Evolutionary conservation across 2,113 vertebrate genomes (phyloP).

Genomic region (Sprattus sprattus): DNA sequence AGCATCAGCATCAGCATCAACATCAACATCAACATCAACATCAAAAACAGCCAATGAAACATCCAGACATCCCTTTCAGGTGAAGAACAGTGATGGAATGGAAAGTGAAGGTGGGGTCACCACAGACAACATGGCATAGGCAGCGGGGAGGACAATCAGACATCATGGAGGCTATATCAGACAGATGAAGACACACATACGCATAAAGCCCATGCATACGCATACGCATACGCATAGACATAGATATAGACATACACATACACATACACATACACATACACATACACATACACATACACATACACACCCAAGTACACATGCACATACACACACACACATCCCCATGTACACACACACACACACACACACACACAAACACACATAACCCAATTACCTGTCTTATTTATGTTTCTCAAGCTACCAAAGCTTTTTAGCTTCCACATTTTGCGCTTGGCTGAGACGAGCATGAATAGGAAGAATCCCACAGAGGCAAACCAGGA

Average conservation of each 20-base stretch:
- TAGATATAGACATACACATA: not conserved
- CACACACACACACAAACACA: not conserved
- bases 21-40: no score
- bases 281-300: not conserved
- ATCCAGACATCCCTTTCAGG: not conserved
- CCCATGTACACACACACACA: not conserved
- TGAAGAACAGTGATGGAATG: not conserved
- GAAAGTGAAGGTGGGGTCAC: not conserved
- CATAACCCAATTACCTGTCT: slow-evolving; percentile 86
- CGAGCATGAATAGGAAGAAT: slow-evolving; percentile 69
- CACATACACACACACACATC: not conserved
- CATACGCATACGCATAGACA: not conserved
- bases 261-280: slow-evolving; percentile 1
- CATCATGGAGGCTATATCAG: not conserved
- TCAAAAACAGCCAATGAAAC: not conserved
- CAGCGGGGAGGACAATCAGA: not conserved
- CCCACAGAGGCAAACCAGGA: slow-evolving; percentile 48
- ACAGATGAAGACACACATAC: not conserved
- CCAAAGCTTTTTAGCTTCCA: slow-evolving; percentile 99
- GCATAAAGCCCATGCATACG: not conserved
- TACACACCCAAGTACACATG: not conserved
- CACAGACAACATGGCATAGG: not conserved
- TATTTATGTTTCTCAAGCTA: slow-evolving; percentile 99
- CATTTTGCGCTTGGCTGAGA: slow-evolving; percentile 99
- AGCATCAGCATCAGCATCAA: no score